Evolutionary conservation across 2,113 vertebrate genomes (phyloP).

Genomic region (Muntiacus muntjak): DNA sequence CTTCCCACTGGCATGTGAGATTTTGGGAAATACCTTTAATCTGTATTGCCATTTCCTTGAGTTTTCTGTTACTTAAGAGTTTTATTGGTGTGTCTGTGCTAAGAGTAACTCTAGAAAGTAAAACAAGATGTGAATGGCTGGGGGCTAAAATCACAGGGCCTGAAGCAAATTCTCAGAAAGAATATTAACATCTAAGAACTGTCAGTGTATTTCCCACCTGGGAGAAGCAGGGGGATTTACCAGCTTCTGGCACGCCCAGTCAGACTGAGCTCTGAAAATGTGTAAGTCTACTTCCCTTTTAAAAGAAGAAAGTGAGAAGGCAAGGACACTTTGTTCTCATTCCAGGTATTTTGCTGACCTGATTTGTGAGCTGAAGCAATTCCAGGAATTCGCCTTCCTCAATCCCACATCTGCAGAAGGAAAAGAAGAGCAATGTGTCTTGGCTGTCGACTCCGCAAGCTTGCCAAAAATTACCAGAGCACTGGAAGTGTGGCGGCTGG

Average conservation of each 20-base stretch:
- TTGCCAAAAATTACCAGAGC: not conserved
- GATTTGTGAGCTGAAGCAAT: not conserved
- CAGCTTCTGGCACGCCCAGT: not conserved
- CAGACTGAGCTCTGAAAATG: not conserved
- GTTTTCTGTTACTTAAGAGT: constrained; percentile 34
- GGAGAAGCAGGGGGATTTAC: not conserved
- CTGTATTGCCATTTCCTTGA: not conserved
- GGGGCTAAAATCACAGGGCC: not conserved
- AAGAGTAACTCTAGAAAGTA: not conserved
- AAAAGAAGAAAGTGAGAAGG: not conserved
- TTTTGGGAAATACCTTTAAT: constrained; percentile 17
- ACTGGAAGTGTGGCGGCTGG: not conserved
- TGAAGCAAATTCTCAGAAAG: constrained; percentile 35
- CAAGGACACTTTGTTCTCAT: not conserved
- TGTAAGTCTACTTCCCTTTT: not conserved
- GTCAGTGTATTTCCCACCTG: not conserved
- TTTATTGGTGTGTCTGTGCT: not conserved
- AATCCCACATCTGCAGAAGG: not conserved
- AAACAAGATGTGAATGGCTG: not conserved
- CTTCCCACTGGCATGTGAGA: not conserved
- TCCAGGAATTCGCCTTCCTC: not conserved
- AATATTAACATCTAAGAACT: not conserved
- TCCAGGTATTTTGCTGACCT: not conserved
- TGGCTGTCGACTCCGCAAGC: not conserved
- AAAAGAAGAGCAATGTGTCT: not conserved